Percentiles rank a stretch among this genome's conserved stretches.
Evolutionary conservation across 2,797 vertebrate genomes (phyloP).

Genomic region (Australoheros facetus): DNA sequence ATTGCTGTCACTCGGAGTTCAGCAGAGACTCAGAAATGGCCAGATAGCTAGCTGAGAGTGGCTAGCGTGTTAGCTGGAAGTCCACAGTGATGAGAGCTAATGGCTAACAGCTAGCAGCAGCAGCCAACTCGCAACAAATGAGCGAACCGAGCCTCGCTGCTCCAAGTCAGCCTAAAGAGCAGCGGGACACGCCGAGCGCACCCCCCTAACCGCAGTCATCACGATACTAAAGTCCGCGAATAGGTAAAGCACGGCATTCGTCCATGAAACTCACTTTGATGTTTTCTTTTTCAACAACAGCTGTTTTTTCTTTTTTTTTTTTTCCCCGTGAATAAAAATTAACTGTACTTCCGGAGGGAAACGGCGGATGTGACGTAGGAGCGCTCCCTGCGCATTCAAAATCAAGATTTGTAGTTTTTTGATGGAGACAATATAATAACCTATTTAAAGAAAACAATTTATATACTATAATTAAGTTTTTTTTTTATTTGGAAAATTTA

Average conservation of each 20-base stretch:
- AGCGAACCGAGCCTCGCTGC: slow-evolving; percentile 49
- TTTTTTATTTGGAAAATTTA: too few species aligned
- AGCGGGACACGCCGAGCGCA: neutral
- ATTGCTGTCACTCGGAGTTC: slow-evolving; percentile 2
- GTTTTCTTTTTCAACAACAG: slow-evolving; percentile 80
- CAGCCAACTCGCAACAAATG: slow-evolving; percentile 73
- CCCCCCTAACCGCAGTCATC: neutral
- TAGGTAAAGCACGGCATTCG: neutral
- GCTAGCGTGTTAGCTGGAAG: slow-evolving; percentile 64
- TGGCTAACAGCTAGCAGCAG: slow-evolving; percentile 55
- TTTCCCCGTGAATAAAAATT: slow-evolving; percentile 79
- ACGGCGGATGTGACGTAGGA: slow-evolving; percentile 70
- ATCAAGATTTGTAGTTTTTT: slow-evolving; percentile 1
- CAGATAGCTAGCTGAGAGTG: slow-evolving; percentile 42
- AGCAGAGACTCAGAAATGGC: slow-evolving; percentile 28
- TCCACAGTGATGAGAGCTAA: slow-evolving; percentile 66
- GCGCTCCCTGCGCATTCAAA: neutral
- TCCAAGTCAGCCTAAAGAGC: slow-evolving; percentile 39
- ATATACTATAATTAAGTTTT: too few species aligned
- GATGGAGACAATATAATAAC: neutral
- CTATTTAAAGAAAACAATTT: too few species aligned
- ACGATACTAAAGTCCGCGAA: neutral
- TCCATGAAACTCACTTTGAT: slow-evolving; percentile 76
- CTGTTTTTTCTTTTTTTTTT: slow-evolving; percentile 76
- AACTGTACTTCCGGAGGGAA: slow-evolving; percentile 82